Evolutionary conservation across 2,113 vertebrate genomes (phyloP), one percentile per base, ranked within the genome.

Genomic region (Bothrops jararaca): DNA sequence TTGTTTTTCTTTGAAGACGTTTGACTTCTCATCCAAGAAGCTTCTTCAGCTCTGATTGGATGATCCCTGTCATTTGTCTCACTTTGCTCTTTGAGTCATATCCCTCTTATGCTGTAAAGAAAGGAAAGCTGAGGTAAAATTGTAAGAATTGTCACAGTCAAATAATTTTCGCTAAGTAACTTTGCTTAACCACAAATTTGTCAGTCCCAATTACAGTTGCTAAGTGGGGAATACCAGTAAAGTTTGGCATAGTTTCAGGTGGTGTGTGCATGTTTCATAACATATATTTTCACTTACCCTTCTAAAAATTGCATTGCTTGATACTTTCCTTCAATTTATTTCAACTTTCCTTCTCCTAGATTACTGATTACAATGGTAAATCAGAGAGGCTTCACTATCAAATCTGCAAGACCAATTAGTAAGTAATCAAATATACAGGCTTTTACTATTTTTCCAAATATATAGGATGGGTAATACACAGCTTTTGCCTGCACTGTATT

Each of bases 401-500:
- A 80, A 39, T 80, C 69, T 80, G 69, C 34, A 80, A 80, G 15
- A 39, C 6, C 5, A 39, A 80, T 80, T 22, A 80, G 34, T 39
- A 80, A 3, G 0, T 22, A 34, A 80, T 80, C 69, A 80, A 80
- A 80, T 80, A 80, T 39, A 60, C 39, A 87, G 15, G 92, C 92
- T 39, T 93, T 93, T 42, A 87, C 10, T 24, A 24, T 57, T 39
- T 92, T 95, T 92, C 86, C 85, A 90, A 50, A 94, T 92, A 95
- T 86, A 42, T 57, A 60, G 64, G 69, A 53, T 53, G 92, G 94
- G 96, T 87, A 90, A 92, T 94, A 58, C 24, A 87, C 50, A 90
- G 91, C 57, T 91, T 57, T 34, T 52, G 85, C 89, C 95, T 93
- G 91, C n/a, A 86, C 29, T n/a, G 94, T 92, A 90, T 94, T 88